Evolutionary conservation across 2,888 invertebrate genomes (phyloP), one percentile per base, ranked within the genome.

Genomic region (Acronicta alni): DNA sequence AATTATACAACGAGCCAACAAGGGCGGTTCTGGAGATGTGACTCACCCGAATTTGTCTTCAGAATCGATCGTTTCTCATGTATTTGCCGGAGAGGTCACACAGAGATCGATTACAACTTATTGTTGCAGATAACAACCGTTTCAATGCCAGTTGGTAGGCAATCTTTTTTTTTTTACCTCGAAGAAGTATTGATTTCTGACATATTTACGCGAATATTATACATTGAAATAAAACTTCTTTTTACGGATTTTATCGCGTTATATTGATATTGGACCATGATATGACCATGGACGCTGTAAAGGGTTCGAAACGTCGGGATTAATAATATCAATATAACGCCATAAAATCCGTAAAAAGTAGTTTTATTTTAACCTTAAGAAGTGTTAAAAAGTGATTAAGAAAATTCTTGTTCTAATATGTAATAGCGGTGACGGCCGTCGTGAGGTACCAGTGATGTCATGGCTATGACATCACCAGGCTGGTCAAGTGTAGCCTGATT

Each of bases 1-100:
- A 89, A 91, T 92, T 90, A 89, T 89, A 89, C 84, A 86, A 85
- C 81, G 87, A 88, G 89, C 90, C 88, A 90, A 89, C 87, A 84
- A 83, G 89, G 89, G 89, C 86, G 89, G 86, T 88, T 86, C 88
- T 88, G 84, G 83, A 86, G 86, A 87, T 84, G 85, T 92, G 92
- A 92, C 84, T 92, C 92, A 92, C 83, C 85, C 87, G 82, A 88
- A 85, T 87, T 83, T 82, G 85, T 88, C 86, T 88, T 81, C 79
- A 70, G 79, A 85, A 91, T 92, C 90, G 92, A 91, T 92, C 91
- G 87, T 79, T 82, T 87, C 86, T 83, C 84, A 78, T 81, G 77
- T 85, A 83, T 88, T 86, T 84, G 79, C 75, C 80, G 83, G 82
- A 76, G 79, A 85, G 84, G 85, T 88, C 87, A 84, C 76, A 71